A percentile compares a stretch with the other conserved stretches of the same genome.
phyloP scores from a whole-genome alignment of 1,140 invertebrate species.

The Caerostris darwini region DNA sequence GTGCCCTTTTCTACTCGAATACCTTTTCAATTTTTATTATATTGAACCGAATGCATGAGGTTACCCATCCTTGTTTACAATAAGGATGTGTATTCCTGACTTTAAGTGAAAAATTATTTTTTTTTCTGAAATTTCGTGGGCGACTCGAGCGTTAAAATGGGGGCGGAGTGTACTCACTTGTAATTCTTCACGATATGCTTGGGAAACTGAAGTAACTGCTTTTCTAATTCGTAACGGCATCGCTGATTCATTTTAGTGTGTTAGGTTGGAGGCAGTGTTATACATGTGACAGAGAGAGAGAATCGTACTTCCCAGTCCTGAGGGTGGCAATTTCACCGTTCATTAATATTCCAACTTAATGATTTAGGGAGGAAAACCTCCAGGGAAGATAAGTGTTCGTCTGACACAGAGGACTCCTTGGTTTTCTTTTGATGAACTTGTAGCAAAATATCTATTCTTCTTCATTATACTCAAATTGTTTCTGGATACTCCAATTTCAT shows the following conservation, averaged over 20 bases:
- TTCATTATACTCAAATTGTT: conserved; percentile 5
- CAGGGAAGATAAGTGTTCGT: neutral
- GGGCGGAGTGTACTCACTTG: conserved; percentile 12
- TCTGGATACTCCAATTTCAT: neutral
- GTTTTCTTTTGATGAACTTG: neutral
- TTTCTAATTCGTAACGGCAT: neutral
- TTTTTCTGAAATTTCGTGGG: neutral
- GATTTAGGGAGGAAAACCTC: neutral
- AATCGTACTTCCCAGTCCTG: neutral
- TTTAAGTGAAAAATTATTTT: conserved; percentile 1
- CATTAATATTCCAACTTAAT: neutral
- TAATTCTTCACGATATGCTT: conserved; percentile 25
- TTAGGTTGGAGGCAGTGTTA: neutral
- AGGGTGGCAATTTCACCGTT: neutral
- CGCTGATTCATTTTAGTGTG: neutral
- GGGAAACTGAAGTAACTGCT: conserved; percentile 8
- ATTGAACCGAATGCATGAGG: neutral
- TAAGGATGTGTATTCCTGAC: neutral
- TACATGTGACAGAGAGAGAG: neutral
- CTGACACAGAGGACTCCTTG: neutral
- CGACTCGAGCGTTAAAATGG: conserved; percentile 25
- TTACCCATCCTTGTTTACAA: neutral
- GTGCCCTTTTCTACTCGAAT: neutral
- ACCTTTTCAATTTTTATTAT: neutral
- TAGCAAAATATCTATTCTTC: neutral